Base-by-base conservation (phyloP, 2,888 invertebrate genomes). In the Eremobia ochroleuca region DNA sequence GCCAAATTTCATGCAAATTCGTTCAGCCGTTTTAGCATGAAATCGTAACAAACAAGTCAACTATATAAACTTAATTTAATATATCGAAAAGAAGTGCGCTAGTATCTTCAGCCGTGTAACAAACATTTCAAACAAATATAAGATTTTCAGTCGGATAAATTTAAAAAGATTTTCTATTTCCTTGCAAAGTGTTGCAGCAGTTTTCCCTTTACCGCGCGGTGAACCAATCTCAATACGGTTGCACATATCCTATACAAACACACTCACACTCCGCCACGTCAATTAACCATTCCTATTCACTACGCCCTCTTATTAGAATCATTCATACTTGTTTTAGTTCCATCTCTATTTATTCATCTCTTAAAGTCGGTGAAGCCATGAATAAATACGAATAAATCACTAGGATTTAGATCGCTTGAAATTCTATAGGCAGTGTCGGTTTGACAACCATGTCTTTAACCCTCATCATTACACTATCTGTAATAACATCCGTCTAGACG, bases 381-480 rank as follows among this genome's bases (percentile, higher is more conserved):
- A 74, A 83, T 81, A 83, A 87, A 87, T 74, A 84, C 52, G 85
- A 86, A 91, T 88, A 82, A 82, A 90, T 89, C 88, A 89, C 82
- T 73, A 83, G 89, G 90, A 89, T 92, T 92, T 89, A 75, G 87
- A 82, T 74, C 82, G 88, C 86, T 92, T 92, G 88, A 87, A 90
- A 92, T 92, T 93, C 91, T 90, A 92, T 88, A 88, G 87, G 86
- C 86, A 79, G 73, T 67, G 66, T 65, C 69, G 74, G 78, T 83
- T 86, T 88, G 88, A 86, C 87, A 88, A 87, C 88, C 85, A 79
- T 64, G 82, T 76, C 79, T 85, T 85, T 86, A 77, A 92, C 92
- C 92, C 90, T 91, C 85, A 89, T 92, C 92, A 91, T 88, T 86
- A 87, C 81, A 84, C 86, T 76, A 90, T 90, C 90, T 89, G 88